Evolutionary conservation across 1,140 invertebrate genomes (phyloP).

Genomic region (Metaphire vulgaris): DNA sequence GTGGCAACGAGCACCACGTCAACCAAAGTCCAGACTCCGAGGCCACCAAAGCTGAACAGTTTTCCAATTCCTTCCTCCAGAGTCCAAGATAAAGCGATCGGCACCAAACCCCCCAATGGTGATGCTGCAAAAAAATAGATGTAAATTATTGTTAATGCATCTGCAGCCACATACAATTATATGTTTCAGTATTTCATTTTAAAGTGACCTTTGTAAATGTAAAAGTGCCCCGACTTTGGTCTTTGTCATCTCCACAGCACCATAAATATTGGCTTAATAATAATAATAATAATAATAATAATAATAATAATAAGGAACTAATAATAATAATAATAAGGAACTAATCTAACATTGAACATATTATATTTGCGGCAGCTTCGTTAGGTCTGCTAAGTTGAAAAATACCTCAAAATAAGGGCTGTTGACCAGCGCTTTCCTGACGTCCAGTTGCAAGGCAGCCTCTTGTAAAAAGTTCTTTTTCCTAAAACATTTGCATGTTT

Average conservation of each 20-base stretch:
- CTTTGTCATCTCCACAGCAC: background rate
- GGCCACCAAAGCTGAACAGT: constrained; percentile 95
- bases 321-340: too few relatives aligned
- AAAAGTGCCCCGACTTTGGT: background rate
- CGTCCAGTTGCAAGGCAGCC: constrained; percentile 91
- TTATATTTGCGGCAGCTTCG: too few relatives aligned
- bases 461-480: constrained; percentile 67
- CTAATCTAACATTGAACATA: too few relatives aligned
- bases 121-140: constrained; percentile 62
- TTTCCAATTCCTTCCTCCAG: constrained; percentile 87
- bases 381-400: constrained; percentile 14
- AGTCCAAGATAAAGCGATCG: constrained; percentile 68
- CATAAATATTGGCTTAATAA: background rate
- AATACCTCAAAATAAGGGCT: constrained; percentile 68
- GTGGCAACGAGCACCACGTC: constrained; percentile 94
- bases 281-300: background rate
- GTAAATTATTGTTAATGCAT: background rate
- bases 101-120: constrained; percentile 95
- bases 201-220: background rate
- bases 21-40: constrained; percentile 96
- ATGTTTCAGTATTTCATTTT: background rate
- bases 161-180: background rate
- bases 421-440: constrained; percentile 92
- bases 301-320: background rate
- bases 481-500: constrained; percentile 84